Evolutionary conservation across 2,113 vertebrate species (phyloP).

Genomic region (Heteronetta atricapilla): DNA sequence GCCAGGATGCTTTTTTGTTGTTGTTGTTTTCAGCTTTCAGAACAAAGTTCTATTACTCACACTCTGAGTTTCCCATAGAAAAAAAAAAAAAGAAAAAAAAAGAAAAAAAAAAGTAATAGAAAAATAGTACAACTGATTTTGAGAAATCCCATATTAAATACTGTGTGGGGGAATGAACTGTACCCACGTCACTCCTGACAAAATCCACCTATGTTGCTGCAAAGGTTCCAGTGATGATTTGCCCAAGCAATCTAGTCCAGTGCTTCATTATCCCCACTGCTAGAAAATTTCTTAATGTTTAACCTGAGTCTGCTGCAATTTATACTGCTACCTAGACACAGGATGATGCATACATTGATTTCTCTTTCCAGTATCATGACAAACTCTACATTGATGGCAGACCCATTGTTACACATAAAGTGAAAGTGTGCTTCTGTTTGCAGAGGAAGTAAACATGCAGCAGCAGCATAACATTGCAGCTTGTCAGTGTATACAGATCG

Average conservation of each 20-base stretch:
- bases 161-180: neutral
- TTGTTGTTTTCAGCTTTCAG: neutral
- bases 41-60: neutral
- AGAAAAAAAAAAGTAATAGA: neutral
- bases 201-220: neutral
- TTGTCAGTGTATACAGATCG: neutral
- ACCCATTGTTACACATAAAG: neutral
- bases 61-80: neutral
- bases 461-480: neutral
- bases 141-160: neutral
- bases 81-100: neutral
- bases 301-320: neutral
- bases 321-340: neutral
- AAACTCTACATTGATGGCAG: neutral
- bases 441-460: neutral
- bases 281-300: conserved; percentile 26
- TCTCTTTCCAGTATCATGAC: neutral
- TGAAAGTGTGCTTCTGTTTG: neutral
- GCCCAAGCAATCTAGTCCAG: neutral
- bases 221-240: neutral
- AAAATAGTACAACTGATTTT: neutral
- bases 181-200: neutral
- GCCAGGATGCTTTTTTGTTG: neutral
- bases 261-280: neutral
- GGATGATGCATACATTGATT: neutral